These are phyloP conservation scores for Erythrolamprus reginae DNA, from an alignment of 2,113 vertebrate species.

Conservation along the genomic window DNA sequence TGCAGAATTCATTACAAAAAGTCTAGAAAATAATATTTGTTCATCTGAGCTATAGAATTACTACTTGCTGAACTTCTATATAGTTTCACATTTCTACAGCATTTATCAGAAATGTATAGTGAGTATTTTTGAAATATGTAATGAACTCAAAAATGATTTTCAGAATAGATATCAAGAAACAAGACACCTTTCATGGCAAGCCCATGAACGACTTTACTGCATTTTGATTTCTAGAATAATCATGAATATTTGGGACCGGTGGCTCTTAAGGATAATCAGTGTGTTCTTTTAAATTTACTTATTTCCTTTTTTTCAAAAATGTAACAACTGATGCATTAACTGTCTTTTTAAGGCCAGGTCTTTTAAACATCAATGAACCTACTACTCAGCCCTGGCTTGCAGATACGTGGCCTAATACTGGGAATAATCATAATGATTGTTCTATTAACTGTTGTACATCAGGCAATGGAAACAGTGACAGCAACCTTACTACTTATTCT, in stretches of 20 bases:
- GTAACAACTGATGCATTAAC: constrained; percentile 17
- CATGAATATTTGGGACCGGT: no score
- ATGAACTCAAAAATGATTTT: background rate
- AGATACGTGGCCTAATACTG: constrained; percentile 96
- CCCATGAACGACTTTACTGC: background rate
- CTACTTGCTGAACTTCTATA: background rate
- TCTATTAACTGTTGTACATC: constrained; percentile 96
- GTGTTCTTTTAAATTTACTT: background rate
- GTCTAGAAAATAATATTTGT: background rate
- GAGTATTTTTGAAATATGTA: background rate
- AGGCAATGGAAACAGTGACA: constrained; percentile 91
- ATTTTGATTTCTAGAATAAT: background rate
- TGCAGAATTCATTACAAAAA: background rate
- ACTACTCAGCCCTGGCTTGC: constrained; percentile 93
- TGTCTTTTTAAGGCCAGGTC: constrained; percentile 80
- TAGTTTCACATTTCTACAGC: background rate
- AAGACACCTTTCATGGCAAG: background rate
- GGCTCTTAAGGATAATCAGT: background rate
- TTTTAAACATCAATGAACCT: constrained; percentile 92
- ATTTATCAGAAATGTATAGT: background rate
- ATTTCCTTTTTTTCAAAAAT: constrained; percentile 15
- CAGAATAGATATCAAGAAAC: background rate
- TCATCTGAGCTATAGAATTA: background rate
- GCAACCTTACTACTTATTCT: constrained; percentile 94
- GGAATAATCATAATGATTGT: constrained; percentile 95